Evolutionary conservation across 1,140 invertebrate genomes (phyloP).

Genomic region (Achroia grisella): DNA sequence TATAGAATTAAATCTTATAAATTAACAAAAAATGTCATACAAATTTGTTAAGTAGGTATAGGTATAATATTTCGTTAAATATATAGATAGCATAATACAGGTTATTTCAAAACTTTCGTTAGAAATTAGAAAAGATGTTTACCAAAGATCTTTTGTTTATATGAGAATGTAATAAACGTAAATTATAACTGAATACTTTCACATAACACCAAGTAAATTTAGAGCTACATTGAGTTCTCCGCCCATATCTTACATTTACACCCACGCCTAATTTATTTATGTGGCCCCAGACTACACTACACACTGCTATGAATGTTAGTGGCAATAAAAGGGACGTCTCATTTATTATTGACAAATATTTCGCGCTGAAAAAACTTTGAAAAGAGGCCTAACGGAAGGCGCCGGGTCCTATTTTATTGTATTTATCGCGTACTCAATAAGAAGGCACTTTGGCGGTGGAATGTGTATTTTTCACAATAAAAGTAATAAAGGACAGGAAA

Average conservation of each 20-base stretch:
- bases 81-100: no score
- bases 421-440: conserved; percentile 34
- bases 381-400: conserved; percentile 55
- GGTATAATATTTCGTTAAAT: no score
- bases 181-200: no score
- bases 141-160: no score
- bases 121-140: no score
- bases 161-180: no score
- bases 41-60: no score
- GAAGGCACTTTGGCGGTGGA: conserved; percentile 41
- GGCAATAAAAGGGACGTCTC: conserved; percentile 67
- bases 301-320: conserved; percentile 44
- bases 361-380: conserved; percentile 50
- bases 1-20: no score
- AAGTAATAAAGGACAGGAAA: conserved; percentile 41
- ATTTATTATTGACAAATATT: conserved; percentile 73
- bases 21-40: no score
- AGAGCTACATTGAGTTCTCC: not conserved
- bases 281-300: conserved; percentile 40
- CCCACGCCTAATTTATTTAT: conserved; percentile 37
- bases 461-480: conserved; percentile 13
- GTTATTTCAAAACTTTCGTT: no score
- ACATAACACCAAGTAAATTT: no score
- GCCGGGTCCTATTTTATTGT: conserved; percentile 55
- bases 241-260: conserved; percentile 14